These are phyloP conservation scores for Blastobasis adustella DNA, from an alignment of 2,888 invertebrate species.

Conservation along the genomic window DNA sequence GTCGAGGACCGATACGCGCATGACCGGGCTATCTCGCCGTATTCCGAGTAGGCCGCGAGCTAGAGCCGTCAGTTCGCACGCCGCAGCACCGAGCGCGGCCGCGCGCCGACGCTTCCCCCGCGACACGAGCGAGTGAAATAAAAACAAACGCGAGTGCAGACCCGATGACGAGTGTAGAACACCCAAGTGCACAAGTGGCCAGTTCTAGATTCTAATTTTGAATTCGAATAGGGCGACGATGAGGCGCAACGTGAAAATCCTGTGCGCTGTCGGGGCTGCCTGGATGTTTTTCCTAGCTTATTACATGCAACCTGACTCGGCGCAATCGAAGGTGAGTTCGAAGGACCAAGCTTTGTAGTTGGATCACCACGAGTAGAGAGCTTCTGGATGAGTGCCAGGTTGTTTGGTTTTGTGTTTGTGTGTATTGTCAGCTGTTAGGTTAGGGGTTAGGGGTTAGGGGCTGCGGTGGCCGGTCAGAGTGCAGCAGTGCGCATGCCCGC, in stretches of 20 bases:
- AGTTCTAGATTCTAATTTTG: constrained; percentile 9
- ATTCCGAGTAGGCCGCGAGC: constrained; percentile 18
- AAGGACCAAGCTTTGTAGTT: neutral
- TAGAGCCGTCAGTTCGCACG: constrained; percentile 45
- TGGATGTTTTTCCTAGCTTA: constrained; percentile 67
- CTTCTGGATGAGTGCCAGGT: constrained; percentile 7
- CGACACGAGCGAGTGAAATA: constrained; percentile 25
- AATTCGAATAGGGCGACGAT: constrained; percentile 27
- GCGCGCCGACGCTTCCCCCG: constrained; percentile 47
- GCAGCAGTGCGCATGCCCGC: constrained; percentile 52
- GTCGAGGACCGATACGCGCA: constrained; percentile 59
- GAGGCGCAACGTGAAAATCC: constrained; percentile 63
- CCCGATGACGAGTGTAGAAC: neutral
- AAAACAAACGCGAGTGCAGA: constrained; percentile 28
- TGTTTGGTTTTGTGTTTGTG: constrained; percentile 8
- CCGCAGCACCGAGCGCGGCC: constrained; percentile 61
- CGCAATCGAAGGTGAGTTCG: constrained; percentile 50
- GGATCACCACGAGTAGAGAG: neutral
- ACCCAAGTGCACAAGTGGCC: neutral
- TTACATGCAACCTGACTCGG: constrained; percentile 62
- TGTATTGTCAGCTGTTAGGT: constrained; percentile 30
- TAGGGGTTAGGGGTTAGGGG: constrained; percentile 19
- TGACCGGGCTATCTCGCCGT: constrained; percentile 43
- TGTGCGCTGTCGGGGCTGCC: constrained; percentile 55
- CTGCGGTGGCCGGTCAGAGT: constrained; percentile 13